phyloP scores from a whole-genome alignment of 2,797 vertebrate species.

The Kryptolebias ocellatus region DNA sequence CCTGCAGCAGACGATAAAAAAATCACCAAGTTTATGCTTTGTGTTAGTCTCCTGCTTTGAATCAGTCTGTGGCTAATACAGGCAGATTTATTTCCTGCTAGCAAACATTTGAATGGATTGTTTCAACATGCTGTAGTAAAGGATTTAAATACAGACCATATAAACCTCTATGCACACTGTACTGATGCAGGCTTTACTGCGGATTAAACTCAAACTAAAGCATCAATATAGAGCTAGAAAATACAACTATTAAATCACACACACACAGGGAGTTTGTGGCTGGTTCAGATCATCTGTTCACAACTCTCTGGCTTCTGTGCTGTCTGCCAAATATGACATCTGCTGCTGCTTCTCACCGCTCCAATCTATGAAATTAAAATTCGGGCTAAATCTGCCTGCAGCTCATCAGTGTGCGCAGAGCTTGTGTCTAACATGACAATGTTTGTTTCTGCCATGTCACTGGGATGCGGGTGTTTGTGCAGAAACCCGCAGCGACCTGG shows the following conservation, averaged over 20 bases:
- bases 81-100: not conserved
- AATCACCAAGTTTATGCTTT: too few relatives aligned
- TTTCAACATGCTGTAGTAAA: not conserved
- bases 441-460: conserved; percentile 44
- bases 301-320: conserved; percentile 28
- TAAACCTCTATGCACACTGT: not conserved
- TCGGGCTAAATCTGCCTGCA: conserved; percentile 58
- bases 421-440: conserved; percentile 46
- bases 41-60: not conserved
- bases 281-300: conserved; percentile 41
- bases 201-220: conserved; percentile 9
- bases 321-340: conserved; percentile 70
- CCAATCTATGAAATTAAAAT: conserved; percentile 74
- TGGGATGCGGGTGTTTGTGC: conserved; percentile 40
- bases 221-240: not conserved
- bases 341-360: conserved; percentile 61
- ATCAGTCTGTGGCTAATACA: not conserved
- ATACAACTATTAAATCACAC: too few relatives aligned
- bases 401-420: conserved; percentile 42
- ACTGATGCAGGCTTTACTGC: conserved; percentile 3
- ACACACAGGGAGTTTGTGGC: conserved; percentile 7
- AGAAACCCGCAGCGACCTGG: conserved; percentile 35
- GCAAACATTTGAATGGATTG: not conserved
- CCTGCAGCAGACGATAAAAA: not conserved
- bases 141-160: not conserved